Percentiles rank a stretch among this genome's conserved stretches.
Evolutionary conservation across 1,140 invertebrate genomes (phyloP).

Genomic region (Calycopis cecrops): DNA sequence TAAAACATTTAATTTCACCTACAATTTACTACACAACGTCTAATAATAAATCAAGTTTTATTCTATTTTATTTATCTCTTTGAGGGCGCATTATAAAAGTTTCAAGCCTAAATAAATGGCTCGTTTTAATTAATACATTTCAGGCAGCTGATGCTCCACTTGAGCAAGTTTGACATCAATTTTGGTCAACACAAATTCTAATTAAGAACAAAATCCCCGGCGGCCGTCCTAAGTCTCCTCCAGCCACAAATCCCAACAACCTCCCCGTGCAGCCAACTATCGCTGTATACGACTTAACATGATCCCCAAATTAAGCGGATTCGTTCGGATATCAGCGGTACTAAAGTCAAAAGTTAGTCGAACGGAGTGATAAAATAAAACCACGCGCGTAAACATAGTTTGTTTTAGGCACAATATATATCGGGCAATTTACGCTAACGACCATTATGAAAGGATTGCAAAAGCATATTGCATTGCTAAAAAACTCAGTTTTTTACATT

Average conservation of each 20-base stretch:
- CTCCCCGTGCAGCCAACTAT: slow-evolving; percentile 14
- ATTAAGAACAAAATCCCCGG: slow-evolving; percentile 27
- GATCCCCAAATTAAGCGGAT: slow-evolving; percentile 9
- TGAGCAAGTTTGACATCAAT: slow-evolving; percentile 9
- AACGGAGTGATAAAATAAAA: too few species aligned
- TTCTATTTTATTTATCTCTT: too few species aligned
- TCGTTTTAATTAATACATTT: slow-evolving; percentile 3
- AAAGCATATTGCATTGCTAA: too few species aligned
- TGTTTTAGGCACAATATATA: not conserved
- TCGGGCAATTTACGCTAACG: too few species aligned
- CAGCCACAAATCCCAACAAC: slow-evolving; percentile 25
- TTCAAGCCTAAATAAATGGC: slow-evolving; percentile 3
- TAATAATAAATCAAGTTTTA: too few species aligned
- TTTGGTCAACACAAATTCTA: slow-evolving; percentile 18
- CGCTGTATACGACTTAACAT: slow-evolving; percentile 14
- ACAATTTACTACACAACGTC: too few species aligned
- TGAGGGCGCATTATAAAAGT: not conserved
- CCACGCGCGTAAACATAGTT: not conserved
- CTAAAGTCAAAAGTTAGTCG: not conserved
- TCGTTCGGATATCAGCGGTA: not conserved
- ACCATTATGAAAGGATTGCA: too few species aligned
- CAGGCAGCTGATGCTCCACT: not conserved
- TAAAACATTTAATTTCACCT: too few species aligned
- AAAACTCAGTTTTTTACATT: too few species aligned
- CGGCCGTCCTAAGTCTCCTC: slow-evolving; percentile 20